phyloP scores from a whole-genome alignment of 2,113 vertebrate genomes.

The Struthio camelus region DNA sequence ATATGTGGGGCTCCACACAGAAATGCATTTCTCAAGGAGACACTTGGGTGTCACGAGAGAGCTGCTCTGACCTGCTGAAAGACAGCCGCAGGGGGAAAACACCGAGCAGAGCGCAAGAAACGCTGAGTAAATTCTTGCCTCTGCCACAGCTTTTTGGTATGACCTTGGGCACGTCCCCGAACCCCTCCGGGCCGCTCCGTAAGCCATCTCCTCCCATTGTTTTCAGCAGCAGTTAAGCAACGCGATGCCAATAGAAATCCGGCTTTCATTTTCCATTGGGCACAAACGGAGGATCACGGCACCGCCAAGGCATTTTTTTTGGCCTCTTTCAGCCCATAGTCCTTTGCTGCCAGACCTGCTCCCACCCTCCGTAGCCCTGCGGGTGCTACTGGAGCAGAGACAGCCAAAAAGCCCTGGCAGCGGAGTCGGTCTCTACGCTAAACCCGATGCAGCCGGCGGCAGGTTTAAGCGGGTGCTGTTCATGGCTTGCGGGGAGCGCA shows the following conservation, averaged over 20 bases:
- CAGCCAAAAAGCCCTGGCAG: too few relatives aligned
- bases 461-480: not conserved
- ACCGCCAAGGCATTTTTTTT: fast-evolving
- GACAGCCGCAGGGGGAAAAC: too few relatives aligned
- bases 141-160: fast-evolving
- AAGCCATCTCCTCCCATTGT: not conserved
- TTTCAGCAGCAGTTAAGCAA: not conserved
- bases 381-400: too few relatives aligned
- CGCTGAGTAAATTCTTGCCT: not conserved
- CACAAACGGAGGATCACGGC: fast-evolving
- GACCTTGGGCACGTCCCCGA: not conserved
- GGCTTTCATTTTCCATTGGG: not conserved
- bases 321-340: not conserved
- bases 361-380: not conserved
- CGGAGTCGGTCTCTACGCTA: too few relatives aligned
- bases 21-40: too few relatives aligned
- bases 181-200: not conserved
- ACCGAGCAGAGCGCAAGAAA: too few relatives aligned
- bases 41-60: too few relatives aligned
- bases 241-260: not conserved
- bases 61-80: too few relatives aligned
- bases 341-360: not conserved
- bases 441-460: too few relatives aligned
- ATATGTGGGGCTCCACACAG: too few relatives aligned
- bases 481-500: too few relatives aligned